A percentile compares a stretch with the other conserved stretches of the same genome.
Evolutionary conservation across 64 coral and sea anemone species (phyloP).

Genomic region (Dendrophyllia cribrosa): DNA sequence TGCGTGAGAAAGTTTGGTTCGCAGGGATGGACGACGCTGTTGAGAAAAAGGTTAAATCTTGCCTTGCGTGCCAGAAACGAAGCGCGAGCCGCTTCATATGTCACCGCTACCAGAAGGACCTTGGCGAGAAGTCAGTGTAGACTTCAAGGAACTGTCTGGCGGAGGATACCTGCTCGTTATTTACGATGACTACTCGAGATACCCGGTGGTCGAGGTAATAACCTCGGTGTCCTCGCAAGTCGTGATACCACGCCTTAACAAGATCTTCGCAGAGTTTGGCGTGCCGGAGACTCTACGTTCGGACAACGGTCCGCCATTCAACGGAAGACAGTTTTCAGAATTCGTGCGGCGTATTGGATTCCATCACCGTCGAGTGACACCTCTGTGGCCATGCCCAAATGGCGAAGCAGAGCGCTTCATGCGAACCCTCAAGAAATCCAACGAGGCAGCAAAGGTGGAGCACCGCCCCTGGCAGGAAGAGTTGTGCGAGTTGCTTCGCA

Average conservation of each 20-base stretch:
- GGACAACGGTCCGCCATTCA: constrained; percentile 63
- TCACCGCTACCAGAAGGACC: constrained; percentile 53
- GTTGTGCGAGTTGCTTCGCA: constrained; percentile 48
- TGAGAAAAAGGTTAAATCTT: constrained; percentile 68
- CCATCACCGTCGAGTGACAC: constrained; percentile 5
- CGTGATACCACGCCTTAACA: too few relatives aligned
- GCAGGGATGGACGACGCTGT: constrained; percentile 55
- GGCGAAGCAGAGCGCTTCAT: neutral
- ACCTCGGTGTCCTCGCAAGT: constrained; percentile 32
- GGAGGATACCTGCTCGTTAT: constrained; percentile 65
- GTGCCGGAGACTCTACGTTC: too few relatives aligned
- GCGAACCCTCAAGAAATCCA: constrained; percentile 49
- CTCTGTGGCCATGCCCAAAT: neutral
- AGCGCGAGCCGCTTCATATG: constrained; percentile 59
- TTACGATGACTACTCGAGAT: constrained; percentile 57
- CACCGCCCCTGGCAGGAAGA: constrained; percentile 61
- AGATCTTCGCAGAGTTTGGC: constrained; percentile 54
- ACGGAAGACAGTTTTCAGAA: constrained; percentile 60
- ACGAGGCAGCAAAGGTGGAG: constrained; percentile 49
- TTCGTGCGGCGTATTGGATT: too few relatives aligned
- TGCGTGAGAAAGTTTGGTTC: too few relatives aligned
- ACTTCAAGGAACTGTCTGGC: too few relatives aligned
- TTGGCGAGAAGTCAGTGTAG: too few relatives aligned
- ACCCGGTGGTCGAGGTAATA: constrained; percentile 49
- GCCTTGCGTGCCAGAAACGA: constrained; percentile 63